phyloP scores from a whole-genome alignment of 2,113 vertebrate species.

The Festucalex cinctus region DNA sequence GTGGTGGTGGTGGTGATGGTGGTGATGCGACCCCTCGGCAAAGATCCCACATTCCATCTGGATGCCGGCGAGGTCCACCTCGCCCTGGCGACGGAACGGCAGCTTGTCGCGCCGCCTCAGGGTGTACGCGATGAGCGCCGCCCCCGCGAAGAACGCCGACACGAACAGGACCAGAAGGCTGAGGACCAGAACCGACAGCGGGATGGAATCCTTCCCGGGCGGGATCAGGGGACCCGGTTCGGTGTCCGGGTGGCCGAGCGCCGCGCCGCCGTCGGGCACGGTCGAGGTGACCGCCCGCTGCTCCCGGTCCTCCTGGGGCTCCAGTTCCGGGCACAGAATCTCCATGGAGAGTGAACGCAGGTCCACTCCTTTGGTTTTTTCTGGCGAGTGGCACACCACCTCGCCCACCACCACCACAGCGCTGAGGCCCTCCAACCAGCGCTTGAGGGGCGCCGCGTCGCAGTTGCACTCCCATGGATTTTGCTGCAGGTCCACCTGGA shows the following conservation, averaged over 20 bases:
- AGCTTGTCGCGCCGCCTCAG: constrained; percentile 84
- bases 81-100: constrained; percentile 83
- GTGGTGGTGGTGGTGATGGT: constrained; percentile 57
- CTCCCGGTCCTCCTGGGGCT: constrained; percentile 53
- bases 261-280: constrained; percentile 55
- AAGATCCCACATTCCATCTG: constrained; percentile 89
- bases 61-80: constrained; percentile 84
- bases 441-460: constrained; percentile 89
- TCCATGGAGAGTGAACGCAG: constrained; percentile 85
- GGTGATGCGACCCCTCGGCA: constrained; percentile 73
- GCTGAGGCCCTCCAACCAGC: constrained; percentile 96
- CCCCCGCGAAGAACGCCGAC: constrained; percentile 85
- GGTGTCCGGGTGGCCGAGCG: constrained; percentile 70
- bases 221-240: constrained; percentile 69
- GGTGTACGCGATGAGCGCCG: constrained; percentile 87
- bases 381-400: constrained; percentile 86
- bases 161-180: constrained; percentile 86
- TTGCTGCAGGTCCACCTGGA: constrained; percentile 94
- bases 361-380: constrained; percentile 81
- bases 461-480: constrained; percentile 98
- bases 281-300: constrained; percentile 62
- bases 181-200: constrained; percentile 88
- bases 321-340: constrained; percentile 84
- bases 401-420: constrained; percentile 91
- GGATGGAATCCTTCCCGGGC: constrained; percentile 78